A percentile compares a stretch with the other conserved stretches of the same genome.
These are phyloP conservation scores for Camponotus vicinus DNA, from an alignment of 1,140 invertebrate species.

Conservation along the genomic window DNA sequence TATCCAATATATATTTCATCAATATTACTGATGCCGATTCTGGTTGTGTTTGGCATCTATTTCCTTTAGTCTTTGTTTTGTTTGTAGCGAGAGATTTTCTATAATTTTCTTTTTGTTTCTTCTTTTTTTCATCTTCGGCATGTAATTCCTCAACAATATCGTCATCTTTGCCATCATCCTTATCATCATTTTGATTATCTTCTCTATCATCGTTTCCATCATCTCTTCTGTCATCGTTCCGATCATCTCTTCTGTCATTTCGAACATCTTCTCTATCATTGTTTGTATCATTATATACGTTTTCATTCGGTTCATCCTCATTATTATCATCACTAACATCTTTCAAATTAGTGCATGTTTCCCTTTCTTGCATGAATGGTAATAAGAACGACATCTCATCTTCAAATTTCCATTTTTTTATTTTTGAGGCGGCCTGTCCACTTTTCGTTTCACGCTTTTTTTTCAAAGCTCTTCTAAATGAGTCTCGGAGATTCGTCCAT, in stretches of 20 bases:
- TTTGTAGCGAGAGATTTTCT: not conserved
- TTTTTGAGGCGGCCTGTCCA: no score
- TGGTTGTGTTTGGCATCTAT: not conserved
- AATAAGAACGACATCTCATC: not conserved
- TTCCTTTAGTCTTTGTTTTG: not conserved
- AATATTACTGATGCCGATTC: not conserved
- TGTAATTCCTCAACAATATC: not conserved
- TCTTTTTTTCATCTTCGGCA: not conserved
- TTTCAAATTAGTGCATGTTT: slow-evolving; percentile 6
- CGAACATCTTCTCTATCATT: slow-evolving; percentile 6
- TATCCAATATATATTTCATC: not conserved
- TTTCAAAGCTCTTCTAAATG: not conserved
- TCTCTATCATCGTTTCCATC: not conserved
- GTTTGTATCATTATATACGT: slow-evolving; percentile 5
- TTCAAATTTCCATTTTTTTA: not conserved
- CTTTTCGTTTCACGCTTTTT: no score
- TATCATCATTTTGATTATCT: not conserved
- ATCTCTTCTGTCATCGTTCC: not conserved
- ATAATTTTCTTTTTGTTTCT: not conserved
- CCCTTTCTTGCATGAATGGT: slow-evolving; percentile 1
- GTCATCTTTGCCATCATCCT: slow-evolving; percentile 1
- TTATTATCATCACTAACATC: not conserved
- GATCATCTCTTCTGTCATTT: not conserved
- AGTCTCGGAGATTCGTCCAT: not conserved
- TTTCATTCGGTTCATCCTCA: not conserved